Conservation (phyloP, 1,140 invertebrate species). For the Anagrus nilaparvatae region DNA sequence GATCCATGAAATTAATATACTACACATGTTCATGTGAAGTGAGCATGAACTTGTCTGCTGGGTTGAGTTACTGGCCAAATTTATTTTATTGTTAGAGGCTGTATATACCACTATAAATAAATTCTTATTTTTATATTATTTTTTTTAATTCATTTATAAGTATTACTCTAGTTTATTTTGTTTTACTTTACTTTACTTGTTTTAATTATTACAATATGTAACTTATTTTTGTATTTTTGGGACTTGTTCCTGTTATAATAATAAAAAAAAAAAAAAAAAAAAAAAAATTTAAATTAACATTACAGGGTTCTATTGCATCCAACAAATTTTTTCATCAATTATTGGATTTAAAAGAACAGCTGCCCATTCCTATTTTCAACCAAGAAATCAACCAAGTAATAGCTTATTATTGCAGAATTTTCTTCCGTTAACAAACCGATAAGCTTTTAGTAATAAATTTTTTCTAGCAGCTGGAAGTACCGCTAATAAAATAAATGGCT, state of each 20-base stretch:
- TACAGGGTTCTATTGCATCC: constrained; percentile 71
- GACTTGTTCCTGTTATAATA: no score
- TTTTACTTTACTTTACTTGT: constrained; percentile 40
- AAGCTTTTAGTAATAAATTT: constrained; percentile 67
- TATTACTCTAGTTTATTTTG: constrained; percentile 52
- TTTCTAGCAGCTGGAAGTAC: constrained; percentile 82
- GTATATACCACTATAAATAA: constrained; percentile 56
- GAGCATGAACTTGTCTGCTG: no score
- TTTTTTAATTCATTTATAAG: constrained; percentile 53
- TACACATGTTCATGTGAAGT: no score
- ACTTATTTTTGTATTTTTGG: constrained; percentile 70
- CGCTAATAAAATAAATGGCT: constrained; percentile 87
- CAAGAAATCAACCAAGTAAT: constrained; percentile 89
- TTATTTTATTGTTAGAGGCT: no score
- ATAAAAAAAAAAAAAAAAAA: no score
- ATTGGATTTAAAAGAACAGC: constrained; percentile 95
- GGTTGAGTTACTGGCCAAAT: no score
- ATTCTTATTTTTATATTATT: constrained; percentile 66
- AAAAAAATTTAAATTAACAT: constrained; percentile 53
- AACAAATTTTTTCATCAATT: constrained; percentile 76
- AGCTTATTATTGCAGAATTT: constrained; percentile 78
- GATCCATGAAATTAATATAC: no score
- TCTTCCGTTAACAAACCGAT: constrained; percentile 72
- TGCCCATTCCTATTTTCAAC: constrained; percentile 95
- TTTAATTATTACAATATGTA: constrained; percentile 74